Evolutionary conservation across 2,888 invertebrate genomes (phyloP).

Genomic region (Lutraria lutraria): DNA sequence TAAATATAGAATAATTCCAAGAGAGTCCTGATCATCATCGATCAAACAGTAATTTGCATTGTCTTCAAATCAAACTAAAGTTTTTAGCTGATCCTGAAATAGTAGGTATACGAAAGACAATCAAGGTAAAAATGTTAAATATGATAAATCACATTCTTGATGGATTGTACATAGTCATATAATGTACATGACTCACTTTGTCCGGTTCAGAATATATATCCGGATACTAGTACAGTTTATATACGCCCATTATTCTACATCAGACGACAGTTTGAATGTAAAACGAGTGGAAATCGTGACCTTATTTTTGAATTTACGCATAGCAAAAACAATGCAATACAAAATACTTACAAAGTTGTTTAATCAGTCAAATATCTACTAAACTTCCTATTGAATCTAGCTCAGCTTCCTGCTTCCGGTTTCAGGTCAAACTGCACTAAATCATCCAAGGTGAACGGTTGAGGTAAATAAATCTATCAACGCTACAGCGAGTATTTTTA

Average conservation of each 20-base stretch:
- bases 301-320: neutral
- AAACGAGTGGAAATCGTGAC: neutral
- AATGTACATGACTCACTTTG: neutral
- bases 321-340: neutral
- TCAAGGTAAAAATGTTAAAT: no score
- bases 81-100: no score
- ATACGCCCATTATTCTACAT: neutral
- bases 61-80: no score
- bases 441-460: neutral
- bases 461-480: neutral
- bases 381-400: constrained; percentile 2
- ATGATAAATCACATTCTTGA: no score
- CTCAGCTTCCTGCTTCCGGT: constrained; percentile 48
- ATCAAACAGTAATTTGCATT: no score
- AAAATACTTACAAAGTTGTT: constrained; percentile 13
- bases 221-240: neutral
- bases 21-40: no score
- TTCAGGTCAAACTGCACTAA: constrained; percentile 3
- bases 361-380: neutral
- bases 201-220: neutral
- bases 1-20: no score
- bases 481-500: no score
- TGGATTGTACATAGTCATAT: neutral
- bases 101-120: no score
- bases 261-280: neutral